Percentiles rank a stretch among this genome's conserved stretches.
Conservation (phyloP, 2,888 invertebrate genomes). For the Drosophila acutilabella region DNA sequence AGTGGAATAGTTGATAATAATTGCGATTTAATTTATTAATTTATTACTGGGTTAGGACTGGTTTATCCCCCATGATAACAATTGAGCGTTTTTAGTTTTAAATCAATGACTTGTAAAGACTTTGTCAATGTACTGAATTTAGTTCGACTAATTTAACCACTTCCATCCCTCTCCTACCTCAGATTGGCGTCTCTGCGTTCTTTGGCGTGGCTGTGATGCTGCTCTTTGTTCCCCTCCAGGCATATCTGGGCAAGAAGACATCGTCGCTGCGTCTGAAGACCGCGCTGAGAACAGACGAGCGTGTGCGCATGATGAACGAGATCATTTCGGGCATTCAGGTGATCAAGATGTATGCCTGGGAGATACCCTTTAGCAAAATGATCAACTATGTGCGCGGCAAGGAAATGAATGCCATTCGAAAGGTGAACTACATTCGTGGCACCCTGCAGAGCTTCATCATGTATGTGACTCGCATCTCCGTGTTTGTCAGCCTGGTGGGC, state of each 20-base stretch:
- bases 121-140: too few relatives aligned
- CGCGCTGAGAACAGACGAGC: conserved; percentile 94
- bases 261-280: conserved; percentile 91
- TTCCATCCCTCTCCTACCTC: not conserved
- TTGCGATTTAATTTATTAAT: not conserved
- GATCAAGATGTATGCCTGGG: conserved; percentile 99
- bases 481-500: conserved; percentile 93
- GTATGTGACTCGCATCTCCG: conserved; percentile 94
- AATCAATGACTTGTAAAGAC: too few relatives aligned
- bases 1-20: conserved; percentile 48
- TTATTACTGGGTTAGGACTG: too few relatives aligned
- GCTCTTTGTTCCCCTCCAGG: conserved; percentile 91
- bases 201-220: conserved; percentile 87
- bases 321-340: conserved; percentile 95
- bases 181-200: conserved; percentile 87
- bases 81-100: too few relatives aligned
- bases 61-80: too few relatives aligned
- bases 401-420: conserved; percentile 88
- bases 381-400: conserved; percentile 88
- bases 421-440: conserved; percentile 91
- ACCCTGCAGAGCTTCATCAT: conserved; percentile 93
- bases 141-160: not conserved
- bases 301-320: conserved; percentile 96
- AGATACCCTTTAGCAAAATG: conserved; percentile 92
- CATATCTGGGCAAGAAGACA: conserved; percentile 91